Base-by-base conservation (phyloP, 2,797 vertebrate genomes). In the Chromobotia macracanthus region DNA sequence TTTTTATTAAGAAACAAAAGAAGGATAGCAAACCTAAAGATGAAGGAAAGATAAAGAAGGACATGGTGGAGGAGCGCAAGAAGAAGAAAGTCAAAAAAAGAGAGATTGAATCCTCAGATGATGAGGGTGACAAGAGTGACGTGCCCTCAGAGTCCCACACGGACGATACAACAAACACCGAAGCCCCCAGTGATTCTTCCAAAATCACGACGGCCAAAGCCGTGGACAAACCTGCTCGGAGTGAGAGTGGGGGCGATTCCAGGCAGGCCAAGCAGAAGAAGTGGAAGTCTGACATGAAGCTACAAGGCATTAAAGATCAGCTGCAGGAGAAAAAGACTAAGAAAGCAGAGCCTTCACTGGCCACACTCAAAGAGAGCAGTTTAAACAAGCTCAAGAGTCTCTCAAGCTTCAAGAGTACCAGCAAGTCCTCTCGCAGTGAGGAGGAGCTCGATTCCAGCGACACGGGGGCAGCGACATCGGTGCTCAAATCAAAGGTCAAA, bases 1-100 rank as follows among this genome's bases (percentile, higher is more conserved):
- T 92, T 75, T 93, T 93, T 41, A 65, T 85, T 13, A 98, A 98
- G 90, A 97, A 95, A 82, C 92, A 93, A 85, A 96, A 88, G 86
- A 98, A 95, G 81, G 95, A 96, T 46, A 90, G 74, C 86, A 95
- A 94, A 72, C 35, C 82, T 70, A 93, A 89, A 81, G 93, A 92
- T 7, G 87, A 67, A 25, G 87, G 70, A 1, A 97, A 93, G 88
- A 80, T 63, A 61, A 95, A 91, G 87, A 80, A 80, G 82, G 93
- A 94, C n/a, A 90, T 89, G 44, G 72, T 21, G 79, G 94, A 92
- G 82, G 94, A 95, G 84, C 90, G 46, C 23, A 95, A 89, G 86
- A 96, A 95, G 51, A 94, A 96, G 16, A 89, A 94, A 90, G 93
- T 88, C 38, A 96, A 91, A 66, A 84, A 48, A 41, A 92, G 86